phyloP scores from a whole-genome alignment of 2,797 vertebrate genomes.

The Harpagifer antarcticus region DNA sequence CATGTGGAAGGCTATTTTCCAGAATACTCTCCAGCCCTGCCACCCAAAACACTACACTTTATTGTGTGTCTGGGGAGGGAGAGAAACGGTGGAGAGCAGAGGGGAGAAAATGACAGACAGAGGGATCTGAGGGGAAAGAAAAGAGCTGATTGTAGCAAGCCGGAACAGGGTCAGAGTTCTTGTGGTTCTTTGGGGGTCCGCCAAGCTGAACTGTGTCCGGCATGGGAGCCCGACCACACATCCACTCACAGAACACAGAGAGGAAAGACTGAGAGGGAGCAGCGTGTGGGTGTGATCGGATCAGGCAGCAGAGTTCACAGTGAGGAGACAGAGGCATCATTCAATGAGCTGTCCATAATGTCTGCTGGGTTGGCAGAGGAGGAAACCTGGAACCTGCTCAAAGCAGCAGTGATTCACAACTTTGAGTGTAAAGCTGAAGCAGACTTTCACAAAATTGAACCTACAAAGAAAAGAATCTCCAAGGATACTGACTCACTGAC shows the following conservation, averaged over 20 bases:
- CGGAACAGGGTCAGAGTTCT: slow-evolving; percentile 77
- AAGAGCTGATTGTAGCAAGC: slow-evolving; percentile 74
- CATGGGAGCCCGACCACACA: slow-evolving; percentile 39
- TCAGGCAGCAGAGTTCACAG: slow-evolving; percentile 57
- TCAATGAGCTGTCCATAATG: slow-evolving; percentile 28
- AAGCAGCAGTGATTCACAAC: slow-evolving; percentile 9
- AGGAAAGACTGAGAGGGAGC: slow-evolving; percentile 63
- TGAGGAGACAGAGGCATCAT: slow-evolving; percentile 63
- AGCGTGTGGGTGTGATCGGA: slow-evolving; percentile 69
- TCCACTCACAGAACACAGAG: slow-evolving; percentile 14
- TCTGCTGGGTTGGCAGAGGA: slow-evolving; percentile 33
- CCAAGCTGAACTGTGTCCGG: slow-evolving; percentile 67
- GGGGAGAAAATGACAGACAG: slow-evolving; percentile 49
- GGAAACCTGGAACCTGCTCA: slow-evolving; percentile 32
- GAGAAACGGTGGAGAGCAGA: slow-evolving; percentile 28
- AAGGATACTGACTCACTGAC: slow-evolving; percentile 2
- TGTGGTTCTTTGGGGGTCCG: slow-evolving; percentile 60
- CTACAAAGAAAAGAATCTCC: not conserved
- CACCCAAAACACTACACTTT: slow-evolving; percentile 54
- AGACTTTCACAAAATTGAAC: slow-evolving; percentile 2
- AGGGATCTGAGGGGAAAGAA: slow-evolving; percentile 54
- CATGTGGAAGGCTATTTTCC: slow-evolving; percentile 57
- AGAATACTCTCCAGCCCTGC: slow-evolving; percentile 31
- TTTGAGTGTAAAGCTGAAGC: not conserved
- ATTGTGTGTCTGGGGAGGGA: slow-evolving; percentile 52